Base-by-base conservation (phyloP, 1,140 invertebrate species). In the Pseudomyrmex flavicornis region DNA sequence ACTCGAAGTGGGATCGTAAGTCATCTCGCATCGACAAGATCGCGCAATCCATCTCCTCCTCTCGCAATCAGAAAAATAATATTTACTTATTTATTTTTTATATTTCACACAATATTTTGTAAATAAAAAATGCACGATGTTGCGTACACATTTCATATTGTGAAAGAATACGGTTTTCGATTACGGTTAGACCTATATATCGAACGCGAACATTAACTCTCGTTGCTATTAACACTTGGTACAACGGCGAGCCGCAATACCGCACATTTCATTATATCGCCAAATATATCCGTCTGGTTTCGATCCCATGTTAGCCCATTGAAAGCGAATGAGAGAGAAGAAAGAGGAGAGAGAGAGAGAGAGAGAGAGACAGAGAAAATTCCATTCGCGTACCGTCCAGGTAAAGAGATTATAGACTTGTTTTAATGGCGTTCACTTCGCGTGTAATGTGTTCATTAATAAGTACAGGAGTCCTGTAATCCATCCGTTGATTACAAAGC, bases 271-370 rank as follows among this genome's bases (percentile, higher is more conserved):
- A 65, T 17, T 48, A 35, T 7, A 35, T 5, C 35, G 52, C 9
- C 56, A 22, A 69, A 69, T n/a, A 15, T 44, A 9, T 44, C 48
- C 48, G 8, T 59, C 65, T 70, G 20, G 5, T 70, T 54, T 1
- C 15, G 54, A 70, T 48, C 10, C 10, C 15, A 58, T 7, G n/a
- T 79, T 70, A 79, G 20, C 54, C 2, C 26, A 70, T 79, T 48
- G 9, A 69, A 44, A 52, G 17, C 54, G 52, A 79, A 69, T 69
- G 58, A 44, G 48, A 20, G 22, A 46, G 63, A 79, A 46, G 69
- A 9, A 44, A 75, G 15, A 26, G 26, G 20, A 22, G 1, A 26
- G 26, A 26, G 56, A 20, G 22, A 46, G 63, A 79, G 63, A 46
- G 68, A n/a, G 9, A 5, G 22, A 10, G 59, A 76, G 15, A 35